A percentile compares a stretch with the other conserved stretches of the same genome.
These are phyloP conservation scores for Elephas maximus DNA, from an alignment of 2,113 vertebrate genomes.

Conservation along the genomic window DNA sequence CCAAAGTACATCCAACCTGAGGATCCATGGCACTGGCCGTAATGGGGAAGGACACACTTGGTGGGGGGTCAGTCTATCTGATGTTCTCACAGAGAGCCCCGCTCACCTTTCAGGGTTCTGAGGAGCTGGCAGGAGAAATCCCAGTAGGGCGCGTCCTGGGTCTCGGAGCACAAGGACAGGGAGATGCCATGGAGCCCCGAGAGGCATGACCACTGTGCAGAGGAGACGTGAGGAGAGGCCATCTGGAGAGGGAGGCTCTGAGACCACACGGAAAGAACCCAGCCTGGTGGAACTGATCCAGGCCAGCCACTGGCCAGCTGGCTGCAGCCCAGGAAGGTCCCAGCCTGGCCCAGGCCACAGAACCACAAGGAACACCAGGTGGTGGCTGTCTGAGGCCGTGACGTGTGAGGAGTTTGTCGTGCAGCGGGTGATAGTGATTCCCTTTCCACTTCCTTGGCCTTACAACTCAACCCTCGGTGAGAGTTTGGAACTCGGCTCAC, in stretches of 20 bases:
- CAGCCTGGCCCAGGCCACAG: no score
- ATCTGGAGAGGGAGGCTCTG: slow-evolving; percentile 41
- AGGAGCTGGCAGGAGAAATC: slow-evolving; percentile 76
- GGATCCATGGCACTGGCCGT: no score
- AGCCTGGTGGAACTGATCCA: no score
- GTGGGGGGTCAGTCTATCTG: not conserved
- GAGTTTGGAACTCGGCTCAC: not conserved
- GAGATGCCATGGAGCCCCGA: slow-evolving; percentile 18
- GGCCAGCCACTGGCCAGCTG: no score
- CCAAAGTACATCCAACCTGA: no score
- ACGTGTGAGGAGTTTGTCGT: rapidly evolving
- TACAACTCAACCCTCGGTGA: no score
- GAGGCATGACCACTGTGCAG: no score
- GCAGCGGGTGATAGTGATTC: no score
- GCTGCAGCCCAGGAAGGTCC: no score
- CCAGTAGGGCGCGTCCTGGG: slow-evolving; percentile 59
- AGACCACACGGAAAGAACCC: not conserved
- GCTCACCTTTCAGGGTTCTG: slow-evolving; percentile 75
- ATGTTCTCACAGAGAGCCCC: not conserved
- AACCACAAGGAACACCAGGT: not conserved
- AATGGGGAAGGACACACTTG: rapidly evolving
- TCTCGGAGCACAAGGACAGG: slow-evolving; percentile 29
- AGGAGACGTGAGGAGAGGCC: no score
- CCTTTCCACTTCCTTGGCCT: no score
- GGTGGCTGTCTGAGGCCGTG: not conserved